Evolutionary conservation across 2,797 vertebrate species (phyloP), one percentile per base, ranked within the genome.

Genomic region (Nannoperca australis): DNA sequence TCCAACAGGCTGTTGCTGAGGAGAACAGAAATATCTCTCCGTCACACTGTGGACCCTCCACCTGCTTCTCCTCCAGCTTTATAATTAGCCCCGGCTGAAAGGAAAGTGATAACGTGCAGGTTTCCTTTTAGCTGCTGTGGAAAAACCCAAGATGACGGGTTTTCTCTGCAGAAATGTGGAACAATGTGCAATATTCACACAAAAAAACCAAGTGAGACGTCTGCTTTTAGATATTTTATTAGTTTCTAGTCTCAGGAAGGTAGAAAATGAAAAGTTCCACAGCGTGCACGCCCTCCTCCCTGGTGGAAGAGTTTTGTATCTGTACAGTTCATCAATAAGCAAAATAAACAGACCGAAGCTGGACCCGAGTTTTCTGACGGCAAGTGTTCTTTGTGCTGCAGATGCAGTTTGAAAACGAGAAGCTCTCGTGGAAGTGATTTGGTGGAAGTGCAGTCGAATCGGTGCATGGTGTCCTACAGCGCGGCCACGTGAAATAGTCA

Each of bases 1-100:
- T 89, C 66, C 53, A 36, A 66, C 93, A 91, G 78, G 82, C 85
- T 71, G 75, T 78, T 32, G 85, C 92, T 62, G 91, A 77, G 78
- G 72, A 81, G 82, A 79, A 73, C 70, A 84, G 81, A 70, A 83
- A 82, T 70, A 60, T 78, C 76, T 66, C 73, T 60, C 79, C 2
- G 27, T 61, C 84, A 79, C 75, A 22, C 83, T 27, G 76, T 8
- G 55, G 76, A 69, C 47, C 58, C 76, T 84, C 85, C 76, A 77
- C 70, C 85, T 79, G 83, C 85, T 38, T 66, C 76, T 76, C 73
- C 64, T 76, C 65, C 84, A 51, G 73, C 51, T 68, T 69, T 72
- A 73, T 79, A 82, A 88, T 86, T 76, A 84, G 80, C 67, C 34
- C 54, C 1, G 58, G 42, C 50, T 73, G 73, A 78, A 76, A 47